Conservation (phyloP, 2,113 vertebrate genomes). For the Hippocampus abdominalis region DNA sequence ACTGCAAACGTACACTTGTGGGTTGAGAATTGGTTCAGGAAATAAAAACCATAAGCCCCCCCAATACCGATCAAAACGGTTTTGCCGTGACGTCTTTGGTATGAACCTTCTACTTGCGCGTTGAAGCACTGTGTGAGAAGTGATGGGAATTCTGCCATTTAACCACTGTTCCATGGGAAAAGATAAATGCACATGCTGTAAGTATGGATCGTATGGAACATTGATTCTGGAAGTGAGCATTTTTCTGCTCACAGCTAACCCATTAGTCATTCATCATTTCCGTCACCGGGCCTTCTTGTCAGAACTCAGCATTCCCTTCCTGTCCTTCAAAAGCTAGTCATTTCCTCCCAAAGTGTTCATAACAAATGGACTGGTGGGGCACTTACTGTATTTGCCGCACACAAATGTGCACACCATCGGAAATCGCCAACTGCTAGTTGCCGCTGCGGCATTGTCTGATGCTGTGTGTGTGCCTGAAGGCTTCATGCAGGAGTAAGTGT, state of each 20-base stretch:
- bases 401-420: constrained; percentile 7
- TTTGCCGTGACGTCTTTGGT: constrained; percentile 43
- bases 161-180: constrained; percentile 45
- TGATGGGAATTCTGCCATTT: constrained; percentile 40
- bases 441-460: constrained; percentile 41
- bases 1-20: constrained; percentile 33
- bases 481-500: constrained; percentile 24
- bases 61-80: constrained; percentile 37
- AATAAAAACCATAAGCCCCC: constrained; percentile 34
- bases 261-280: constrained; percentile 59
- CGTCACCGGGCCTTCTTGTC: constrained; percentile 41
- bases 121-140: constrained; percentile 5
- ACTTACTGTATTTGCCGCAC: constrained; percentile 6
- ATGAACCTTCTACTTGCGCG: constrained; percentile 39
- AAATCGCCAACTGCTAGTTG: constrained; percentile 41
- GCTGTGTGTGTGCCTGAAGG: constrained; percentile 54
- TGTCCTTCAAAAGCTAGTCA: constrained; percentile 46
- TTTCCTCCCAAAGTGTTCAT: constrained; percentile 37
- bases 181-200: constrained; percentile 45
- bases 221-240: constrained; percentile 60
- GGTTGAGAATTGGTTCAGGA: constrained; percentile 38
- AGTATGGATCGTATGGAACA: constrained; percentile 52
- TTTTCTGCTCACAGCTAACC: constrained; percentile 51
- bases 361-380: constrained; percentile 31
- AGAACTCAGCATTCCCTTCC: constrained; percentile 40